Percentiles rank a stretch among this genome's conserved stretches.
These are phyloP conservation scores for Calyptommatus sinebrachiatus DNA, from an alignment of 2,113 vertebrate genomes.

Conservation along the genomic window DNA sequence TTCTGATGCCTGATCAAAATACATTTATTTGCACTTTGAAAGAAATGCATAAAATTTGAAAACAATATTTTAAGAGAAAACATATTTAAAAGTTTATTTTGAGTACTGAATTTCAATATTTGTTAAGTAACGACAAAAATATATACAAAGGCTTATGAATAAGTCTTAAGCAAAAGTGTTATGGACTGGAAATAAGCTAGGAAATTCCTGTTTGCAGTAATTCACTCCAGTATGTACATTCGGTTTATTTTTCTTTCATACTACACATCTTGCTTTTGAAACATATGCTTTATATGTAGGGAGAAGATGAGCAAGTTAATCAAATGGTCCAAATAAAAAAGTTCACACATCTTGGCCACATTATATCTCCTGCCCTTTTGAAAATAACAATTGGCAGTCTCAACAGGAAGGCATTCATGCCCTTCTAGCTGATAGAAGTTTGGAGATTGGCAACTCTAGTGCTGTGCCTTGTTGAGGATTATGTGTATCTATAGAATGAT, in stretches of 20 bases:
- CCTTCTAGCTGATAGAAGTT: not conserved
- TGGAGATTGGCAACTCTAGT: not conserved
- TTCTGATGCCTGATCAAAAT: not conserved
- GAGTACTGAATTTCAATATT: no score
- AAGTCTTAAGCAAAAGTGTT: no score
- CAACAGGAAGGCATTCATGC: not conserved
- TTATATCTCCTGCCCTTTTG: not conserved
- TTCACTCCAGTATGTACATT: not conserved
- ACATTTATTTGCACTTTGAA: not conserved
- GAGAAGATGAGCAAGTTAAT: not conserved
- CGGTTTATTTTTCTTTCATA: not conserved
- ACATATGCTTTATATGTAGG: not conserved
- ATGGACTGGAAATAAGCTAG: not conserved
- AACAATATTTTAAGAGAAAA: not conserved
- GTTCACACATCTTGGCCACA: slow-evolving; percentile 4
- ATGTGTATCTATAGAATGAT: slow-evolving; percentile 14
- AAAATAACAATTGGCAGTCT: not conserved
- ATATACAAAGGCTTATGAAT: no score
- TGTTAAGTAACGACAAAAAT: no score
- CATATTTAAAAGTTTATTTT: not conserved
- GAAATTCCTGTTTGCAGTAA: not conserved
- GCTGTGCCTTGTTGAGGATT: not conserved
- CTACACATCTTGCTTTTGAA: not conserved
- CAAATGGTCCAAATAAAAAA: not conserved
- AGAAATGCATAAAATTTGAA: not conserved